Conservation (phyloP, 2,888 invertebrate genomes). For the Platycheirus albimanus region DNA sequence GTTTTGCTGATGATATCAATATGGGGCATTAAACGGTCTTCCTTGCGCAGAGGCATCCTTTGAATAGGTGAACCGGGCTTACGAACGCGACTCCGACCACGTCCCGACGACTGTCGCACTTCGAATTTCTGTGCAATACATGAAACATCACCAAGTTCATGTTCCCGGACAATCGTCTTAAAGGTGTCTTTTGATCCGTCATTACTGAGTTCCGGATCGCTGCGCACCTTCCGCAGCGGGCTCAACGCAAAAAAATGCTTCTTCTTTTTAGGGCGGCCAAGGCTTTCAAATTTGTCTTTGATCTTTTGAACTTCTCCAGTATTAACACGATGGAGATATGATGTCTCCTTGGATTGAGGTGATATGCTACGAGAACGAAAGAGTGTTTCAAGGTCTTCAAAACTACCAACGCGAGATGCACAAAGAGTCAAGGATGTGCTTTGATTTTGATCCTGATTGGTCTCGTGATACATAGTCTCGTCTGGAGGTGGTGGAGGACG, state of each 20-base stretch:
- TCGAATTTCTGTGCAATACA: conserved; percentile 86
- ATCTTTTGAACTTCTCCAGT: conserved; percentile 91
- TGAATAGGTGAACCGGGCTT: conserved; percentile 86
- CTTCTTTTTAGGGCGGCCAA: conserved; percentile 72
- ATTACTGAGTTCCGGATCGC: conserved; percentile 90
- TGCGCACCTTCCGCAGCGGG: conserved; percentile 86
- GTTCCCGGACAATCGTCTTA: conserved; percentile 82
- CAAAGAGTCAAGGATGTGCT: conserved; percentile 49
- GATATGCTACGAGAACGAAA: conserved; percentile 89
- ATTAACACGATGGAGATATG: conserved; percentile 88
- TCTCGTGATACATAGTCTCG: conserved; percentile 77
- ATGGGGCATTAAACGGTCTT: conserved; percentile 92
- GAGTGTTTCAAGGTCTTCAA: conserved; percentile 87
- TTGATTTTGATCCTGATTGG: conserved; percentile 37
- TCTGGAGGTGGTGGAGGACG: conserved; percentile 85
- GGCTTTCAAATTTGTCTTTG: conserved; percentile 89
- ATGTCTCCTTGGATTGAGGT: conserved; percentile 88
- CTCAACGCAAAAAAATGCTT: conserved; percentile 81
- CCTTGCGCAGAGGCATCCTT: conserved; percentile 85
- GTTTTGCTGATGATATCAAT: conserved; percentile 95
- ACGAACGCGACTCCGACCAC: conserved; percentile 83
- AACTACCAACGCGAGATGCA: conserved; percentile 75
- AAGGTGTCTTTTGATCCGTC: conserved; percentile 84
- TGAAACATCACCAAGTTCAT: conserved; percentile 85
- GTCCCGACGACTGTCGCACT: conserved; percentile 80